phyloP scores from a whole-genome alignment of 2,113 vertebrate genomes.

The Heterochromis multidens region DNA sequence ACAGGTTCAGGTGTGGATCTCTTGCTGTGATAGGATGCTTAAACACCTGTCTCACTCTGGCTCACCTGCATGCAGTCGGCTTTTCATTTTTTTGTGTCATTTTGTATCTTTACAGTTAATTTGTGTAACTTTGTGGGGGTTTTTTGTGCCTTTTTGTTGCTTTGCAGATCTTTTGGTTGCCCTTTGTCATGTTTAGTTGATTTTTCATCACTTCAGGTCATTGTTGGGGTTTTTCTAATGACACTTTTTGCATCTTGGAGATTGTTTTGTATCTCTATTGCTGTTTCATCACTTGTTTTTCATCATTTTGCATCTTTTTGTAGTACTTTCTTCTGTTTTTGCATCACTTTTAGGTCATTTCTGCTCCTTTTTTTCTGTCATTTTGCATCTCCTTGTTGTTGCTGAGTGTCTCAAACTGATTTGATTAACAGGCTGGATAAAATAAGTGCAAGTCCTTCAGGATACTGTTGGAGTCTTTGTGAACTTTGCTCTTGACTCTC shows the following conservation, averaged over 20 bases:
- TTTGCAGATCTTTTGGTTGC: background rate
- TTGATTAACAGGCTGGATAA: background rate
- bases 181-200: background rate
- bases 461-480: background rate
- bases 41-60: too few species aligned
- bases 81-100: background rate
- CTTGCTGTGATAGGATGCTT: background rate
- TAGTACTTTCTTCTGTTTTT: too few species aligned
- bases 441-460: background rate
- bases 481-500: background rate
- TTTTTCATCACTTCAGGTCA: too few species aligned
- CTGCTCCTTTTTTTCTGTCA: background rate
- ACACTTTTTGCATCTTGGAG: too few species aligned
- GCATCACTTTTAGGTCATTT: too few species aligned
- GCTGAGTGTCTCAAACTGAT: fast-evolving
- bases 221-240: too few species aligned
- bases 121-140: background rate
- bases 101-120: background rate
- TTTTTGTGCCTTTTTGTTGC: background rate
- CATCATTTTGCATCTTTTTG: too few species aligned
- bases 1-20: background rate
- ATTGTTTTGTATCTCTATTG: too few species aligned
- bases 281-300: too few species aligned
- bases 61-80: too few species aligned
- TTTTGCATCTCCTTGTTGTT: background rate